A percentile compares a stretch with the other conserved stretches of the same genome.
These are phyloP conservation scores for Lasioglossum malachurum DNA, from an alignment of 2,888 invertebrate genomes.

Conservation along the genomic window DNA sequence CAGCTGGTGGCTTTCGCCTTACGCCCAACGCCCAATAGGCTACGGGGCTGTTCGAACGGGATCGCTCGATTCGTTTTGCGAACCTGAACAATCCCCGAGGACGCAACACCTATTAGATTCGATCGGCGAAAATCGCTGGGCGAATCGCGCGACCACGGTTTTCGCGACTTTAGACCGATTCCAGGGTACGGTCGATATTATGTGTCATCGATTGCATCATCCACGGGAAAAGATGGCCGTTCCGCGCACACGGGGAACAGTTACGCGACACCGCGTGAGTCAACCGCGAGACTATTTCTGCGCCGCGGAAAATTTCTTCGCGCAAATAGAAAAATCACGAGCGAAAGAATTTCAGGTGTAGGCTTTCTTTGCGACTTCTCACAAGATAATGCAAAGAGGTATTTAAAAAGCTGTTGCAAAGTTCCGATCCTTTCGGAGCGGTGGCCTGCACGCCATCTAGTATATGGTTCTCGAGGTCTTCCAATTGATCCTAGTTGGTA, in stretches of 20 bases:
- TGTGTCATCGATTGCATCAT: constrained; percentile 72
- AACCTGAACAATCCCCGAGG: neutral
- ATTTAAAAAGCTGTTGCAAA: neutral
- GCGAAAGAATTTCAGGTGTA: neutral
- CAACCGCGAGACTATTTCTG: constrained; percentile 23
- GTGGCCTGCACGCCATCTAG: constrained; percentile 35
- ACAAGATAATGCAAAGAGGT: too few relatives aligned
- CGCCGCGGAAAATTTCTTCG: neutral
- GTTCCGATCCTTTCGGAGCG: neutral
- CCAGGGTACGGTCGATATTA: constrained; percentile 57
- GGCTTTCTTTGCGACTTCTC: neutral
- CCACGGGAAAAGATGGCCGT: constrained; percentile 61
- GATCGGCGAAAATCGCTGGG: neutral
- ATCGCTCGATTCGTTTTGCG: constrained; percentile 18
- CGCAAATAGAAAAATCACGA: neutral
- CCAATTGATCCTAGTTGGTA: neutral
- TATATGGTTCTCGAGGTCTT: neutral
- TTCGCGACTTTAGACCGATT: neutral
- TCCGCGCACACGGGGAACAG: constrained; percentile 34
- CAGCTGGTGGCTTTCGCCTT: constrained; percentile 77
- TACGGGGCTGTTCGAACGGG: constrained; percentile 28
- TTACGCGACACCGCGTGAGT: constrained; percentile 51
- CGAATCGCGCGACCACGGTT: neutral
- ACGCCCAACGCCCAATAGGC: too few relatives aligned
- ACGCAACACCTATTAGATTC: neutral